Conservation (phyloP, 2,888 invertebrate species). For the Rhopalosiphum nymphaeae region DNA sequence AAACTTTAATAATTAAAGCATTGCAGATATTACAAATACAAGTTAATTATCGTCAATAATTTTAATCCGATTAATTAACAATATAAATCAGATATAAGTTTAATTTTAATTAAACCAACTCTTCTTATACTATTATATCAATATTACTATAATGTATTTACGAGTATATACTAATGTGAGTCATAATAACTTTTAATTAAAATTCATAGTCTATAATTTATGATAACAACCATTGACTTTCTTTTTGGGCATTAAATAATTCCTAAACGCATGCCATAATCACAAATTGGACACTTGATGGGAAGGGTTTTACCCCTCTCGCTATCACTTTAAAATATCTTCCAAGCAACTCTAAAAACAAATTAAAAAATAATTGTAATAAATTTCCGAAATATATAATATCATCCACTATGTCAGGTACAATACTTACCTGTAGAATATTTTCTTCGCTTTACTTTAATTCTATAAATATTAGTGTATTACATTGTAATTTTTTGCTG, state of each 20-base stretch:
- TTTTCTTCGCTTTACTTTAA: not conserved
- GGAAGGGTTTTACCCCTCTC: not conserved
- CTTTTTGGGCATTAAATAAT: not conserved
- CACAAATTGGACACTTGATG: not conserved
- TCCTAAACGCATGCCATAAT: not conserved
- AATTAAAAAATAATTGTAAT: not conserved
- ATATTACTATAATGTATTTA: not conserved
- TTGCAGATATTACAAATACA: not conserved
- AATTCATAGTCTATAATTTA: not conserved
- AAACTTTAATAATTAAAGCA: not conserved
- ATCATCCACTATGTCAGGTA: too few species aligned
- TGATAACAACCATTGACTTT: not conserved
- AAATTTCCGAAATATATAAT: not conserved
- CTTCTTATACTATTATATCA: not conserved
- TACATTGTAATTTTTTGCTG: too few species aligned
- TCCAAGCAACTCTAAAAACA: not conserved
- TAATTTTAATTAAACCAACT: not conserved
- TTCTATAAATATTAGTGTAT: too few species aligned
- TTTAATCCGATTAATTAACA: not conserved
- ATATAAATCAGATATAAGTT: not conserved
- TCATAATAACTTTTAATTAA: not conserved
- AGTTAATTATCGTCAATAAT: not conserved
- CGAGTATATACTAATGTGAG: not conserved
- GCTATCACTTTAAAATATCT: not conserved
- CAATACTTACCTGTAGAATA: not conserved